These are phyloP conservation scores for Anguilla japonica DNA, from an alignment of 2,113 vertebrate genomes.

Conservation along the genomic window DNA sequence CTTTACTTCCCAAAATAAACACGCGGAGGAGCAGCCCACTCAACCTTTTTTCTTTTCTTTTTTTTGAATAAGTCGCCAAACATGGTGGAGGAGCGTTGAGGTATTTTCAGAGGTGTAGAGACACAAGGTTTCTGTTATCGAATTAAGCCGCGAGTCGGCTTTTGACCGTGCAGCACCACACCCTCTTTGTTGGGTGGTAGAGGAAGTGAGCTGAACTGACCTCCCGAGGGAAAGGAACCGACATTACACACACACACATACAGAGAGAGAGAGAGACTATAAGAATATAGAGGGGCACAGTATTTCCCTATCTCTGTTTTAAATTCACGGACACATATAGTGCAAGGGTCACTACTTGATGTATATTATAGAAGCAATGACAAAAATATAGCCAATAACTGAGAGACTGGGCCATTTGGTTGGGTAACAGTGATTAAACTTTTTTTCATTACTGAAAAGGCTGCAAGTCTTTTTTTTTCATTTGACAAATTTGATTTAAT, in stretches of 20 bases:
- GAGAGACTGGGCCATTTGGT: not conserved
- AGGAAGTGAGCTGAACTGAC: conserved; percentile 33
- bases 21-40: not conserved
- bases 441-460: not conserved
- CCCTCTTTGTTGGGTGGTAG: conserved; percentile 12
- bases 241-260: not conserved
- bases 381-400: not conserved
- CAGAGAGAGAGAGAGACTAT: not conserved
- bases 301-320: not conserved
- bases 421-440: not conserved
- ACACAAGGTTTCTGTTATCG: not conserved
- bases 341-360: not conserved
- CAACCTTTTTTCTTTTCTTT: not conserved
- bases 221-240: conserved; percentile 28
- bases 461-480: not conserved
- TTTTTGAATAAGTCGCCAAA: not conserved
- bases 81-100: not conserved
- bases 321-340: not conserved
- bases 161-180: conserved; percentile 4
- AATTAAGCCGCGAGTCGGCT: not conserved
- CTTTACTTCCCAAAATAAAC: not conserved
- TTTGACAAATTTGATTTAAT: not conserved
- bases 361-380: not conserved
- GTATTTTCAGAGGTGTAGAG: not conserved
- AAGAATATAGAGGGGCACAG: not conserved